Evolutionary conservation across 2,113 vertebrate genomes (phyloP).

Genomic region (Tinamus guttatus): DNA sequence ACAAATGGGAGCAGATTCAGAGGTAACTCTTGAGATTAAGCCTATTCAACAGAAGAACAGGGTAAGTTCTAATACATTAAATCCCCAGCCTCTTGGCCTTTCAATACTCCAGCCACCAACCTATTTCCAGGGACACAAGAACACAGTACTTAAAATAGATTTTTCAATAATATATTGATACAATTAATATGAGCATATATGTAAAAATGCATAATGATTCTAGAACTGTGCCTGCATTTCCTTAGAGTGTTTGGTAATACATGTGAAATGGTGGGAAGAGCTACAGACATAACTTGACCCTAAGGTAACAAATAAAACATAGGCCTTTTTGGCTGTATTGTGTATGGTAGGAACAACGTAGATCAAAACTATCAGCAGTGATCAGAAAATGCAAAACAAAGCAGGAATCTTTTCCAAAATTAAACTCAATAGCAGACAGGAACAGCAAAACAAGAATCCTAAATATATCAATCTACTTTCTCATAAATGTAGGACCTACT

Average conservation of each 20-base stretch:
- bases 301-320: not conserved
- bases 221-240: not conserved
- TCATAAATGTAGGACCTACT: not conserved
- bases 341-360: not conserved
- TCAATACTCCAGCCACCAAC: not conserved
- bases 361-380: not conserved
- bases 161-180: not conserved
- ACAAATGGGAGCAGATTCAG: not conserved
- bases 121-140: not conserved
- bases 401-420: not conserved
- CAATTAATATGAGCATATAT: not conserved
- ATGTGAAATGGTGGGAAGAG: not conserved
- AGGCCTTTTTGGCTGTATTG: not conserved
- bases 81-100: not conserved
- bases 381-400: not conserved
- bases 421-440: not conserved
- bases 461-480: not conserved
- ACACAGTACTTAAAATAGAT: not conserved
- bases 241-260: not conserved
- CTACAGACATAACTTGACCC: not conserved
- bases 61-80: not conserved
- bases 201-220: not conserved
- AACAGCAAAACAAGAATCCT: not conserved
- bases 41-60: not conserved
- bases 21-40: not conserved